Conservation (phyloP, 2,113 vertebrate genomes). For the Labeo rohita region DNA sequence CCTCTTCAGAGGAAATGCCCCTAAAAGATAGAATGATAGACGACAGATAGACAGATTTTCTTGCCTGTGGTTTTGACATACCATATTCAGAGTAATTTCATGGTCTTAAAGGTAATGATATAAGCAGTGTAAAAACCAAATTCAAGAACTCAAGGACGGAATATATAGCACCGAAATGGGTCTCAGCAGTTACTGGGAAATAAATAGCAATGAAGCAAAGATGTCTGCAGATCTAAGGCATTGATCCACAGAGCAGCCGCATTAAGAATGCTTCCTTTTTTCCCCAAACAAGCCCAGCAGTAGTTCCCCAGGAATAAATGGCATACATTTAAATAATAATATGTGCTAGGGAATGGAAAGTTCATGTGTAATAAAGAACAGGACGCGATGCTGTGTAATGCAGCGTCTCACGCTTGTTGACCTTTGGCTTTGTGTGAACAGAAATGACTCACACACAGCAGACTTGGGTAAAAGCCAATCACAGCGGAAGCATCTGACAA, state of each 20-base stretch:
- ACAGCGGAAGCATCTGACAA: slow-evolving; percentile 15
- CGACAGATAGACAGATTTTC: background rate
- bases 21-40: no score
- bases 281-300: background rate
- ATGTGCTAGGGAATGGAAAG: slow-evolving; percentile 53
- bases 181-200: background rate
- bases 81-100: slow-evolving; percentile 4
- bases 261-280: background rate
- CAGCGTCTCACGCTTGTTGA: slow-evolving; percentile 58
- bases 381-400: slow-evolving; percentile 58
- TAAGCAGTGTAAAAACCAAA: slow-evolving; percentile 5
- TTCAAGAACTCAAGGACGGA: background rate
- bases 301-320: slow-evolving; percentile 39
- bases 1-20: no score
- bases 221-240: slow-evolving; percentile 24
- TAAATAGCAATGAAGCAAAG: background rate
- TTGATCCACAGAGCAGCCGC: slow-evolving; percentile 3
- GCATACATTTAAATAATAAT: slow-evolving; percentile 66
- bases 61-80: background rate
- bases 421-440: slow-evolving; percentile 60
- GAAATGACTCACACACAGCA: slow-evolving; percentile 48
- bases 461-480: background rate
- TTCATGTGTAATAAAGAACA: slow-evolving; percentile 63
- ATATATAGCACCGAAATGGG: background rate
- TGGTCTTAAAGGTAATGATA: background rate